A percentile compares a stretch with the other conserved stretches of the same genome.
Conservation (phyloP, 2,888 invertebrate species). For the Hydrotaea cyrtoneurina region DNA sequence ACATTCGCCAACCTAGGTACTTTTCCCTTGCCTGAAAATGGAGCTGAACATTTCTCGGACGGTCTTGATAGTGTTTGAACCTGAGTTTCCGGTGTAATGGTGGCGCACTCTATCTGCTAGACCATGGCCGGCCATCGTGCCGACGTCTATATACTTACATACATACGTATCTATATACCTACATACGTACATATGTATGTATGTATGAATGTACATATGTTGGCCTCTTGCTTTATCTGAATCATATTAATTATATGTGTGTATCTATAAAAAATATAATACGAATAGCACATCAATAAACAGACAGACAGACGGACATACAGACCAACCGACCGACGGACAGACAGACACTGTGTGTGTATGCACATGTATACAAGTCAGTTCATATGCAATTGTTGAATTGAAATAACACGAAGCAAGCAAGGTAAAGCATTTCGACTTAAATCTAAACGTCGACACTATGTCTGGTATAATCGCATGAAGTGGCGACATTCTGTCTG, state of each 20-base stretch:
- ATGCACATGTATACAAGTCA: conserved; percentile 31
- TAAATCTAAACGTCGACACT: conserved; percentile 83
- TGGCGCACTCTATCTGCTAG: too few species aligned
- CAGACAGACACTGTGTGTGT: conserved; percentile 3
- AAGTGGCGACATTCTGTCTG: conserved; percentile 97
- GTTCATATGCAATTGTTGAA: conserved; percentile 47
- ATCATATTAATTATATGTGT: not conserved
- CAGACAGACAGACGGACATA: too few species aligned
- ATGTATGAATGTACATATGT: not conserved
- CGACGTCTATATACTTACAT: not conserved
- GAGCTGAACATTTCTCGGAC: too few species aligned
- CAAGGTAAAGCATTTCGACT: conserved; percentile 67
- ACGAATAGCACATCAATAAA: too few species aligned
- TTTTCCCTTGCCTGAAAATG: too few species aligned
- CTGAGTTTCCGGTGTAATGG: too few species aligned
- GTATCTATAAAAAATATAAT: not conserved
- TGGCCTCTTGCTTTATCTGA: not conserved
- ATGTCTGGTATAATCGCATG: conserved; percentile 88
- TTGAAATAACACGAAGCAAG: conserved; percentile 61
- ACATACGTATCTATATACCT: not conserved
- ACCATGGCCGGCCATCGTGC: too few species aligned
- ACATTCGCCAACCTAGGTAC: too few species aligned
- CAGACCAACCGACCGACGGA: too few species aligned
- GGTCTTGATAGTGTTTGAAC: too few species aligned
- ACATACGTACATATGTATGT: not conserved